These are phyloP conservation scores for Rostratula benghalensis DNA, from an alignment of 2,113 vertebrate species.

Conservation along the genomic window DNA sequence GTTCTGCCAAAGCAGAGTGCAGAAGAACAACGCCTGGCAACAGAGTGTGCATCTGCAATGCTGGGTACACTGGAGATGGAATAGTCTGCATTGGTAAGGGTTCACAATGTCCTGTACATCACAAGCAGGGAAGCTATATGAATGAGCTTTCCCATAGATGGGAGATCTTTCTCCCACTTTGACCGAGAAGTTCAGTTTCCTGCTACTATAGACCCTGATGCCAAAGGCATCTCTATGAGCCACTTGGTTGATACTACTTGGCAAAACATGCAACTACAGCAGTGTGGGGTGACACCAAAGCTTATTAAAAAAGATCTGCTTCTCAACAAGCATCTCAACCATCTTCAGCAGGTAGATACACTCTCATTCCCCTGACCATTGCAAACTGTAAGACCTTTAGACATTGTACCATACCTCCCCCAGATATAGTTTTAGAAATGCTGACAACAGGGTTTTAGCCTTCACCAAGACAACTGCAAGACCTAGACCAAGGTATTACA, in stretches of 20 bases:
- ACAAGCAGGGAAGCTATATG: not conserved
- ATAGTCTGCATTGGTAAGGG: slow-evolving; percentile 84
- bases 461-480: not conserved
- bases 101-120: rapidly evolving
- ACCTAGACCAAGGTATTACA: not conserved
- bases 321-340: not conserved
- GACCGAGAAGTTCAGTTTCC: not conserved
- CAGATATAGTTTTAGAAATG: not conserved
- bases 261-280: not conserved
- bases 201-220: not conserved
- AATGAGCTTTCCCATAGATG: not conserved
- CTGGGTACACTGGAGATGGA: slow-evolving; percentile 85
- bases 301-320: not conserved
- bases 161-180: not conserved
- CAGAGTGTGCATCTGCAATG: slow-evolving; percentile 79
- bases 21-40: slow-evolving; percentile 83
- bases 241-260: rapidly evolving
- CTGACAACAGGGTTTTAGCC: not conserved
- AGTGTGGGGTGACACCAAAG: not conserved
- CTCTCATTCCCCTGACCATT: not conserved
- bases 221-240: not conserved
- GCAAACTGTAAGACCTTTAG: not conserved
- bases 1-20: slow-evolving; percentile 83
- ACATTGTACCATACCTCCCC: not conserved
- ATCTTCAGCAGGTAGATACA: not conserved